These are phyloP conservation scores for Dysmachus trigonus DNA, from an alignment of 2,888 invertebrate species.

Conservation along the genomic window DNA sequence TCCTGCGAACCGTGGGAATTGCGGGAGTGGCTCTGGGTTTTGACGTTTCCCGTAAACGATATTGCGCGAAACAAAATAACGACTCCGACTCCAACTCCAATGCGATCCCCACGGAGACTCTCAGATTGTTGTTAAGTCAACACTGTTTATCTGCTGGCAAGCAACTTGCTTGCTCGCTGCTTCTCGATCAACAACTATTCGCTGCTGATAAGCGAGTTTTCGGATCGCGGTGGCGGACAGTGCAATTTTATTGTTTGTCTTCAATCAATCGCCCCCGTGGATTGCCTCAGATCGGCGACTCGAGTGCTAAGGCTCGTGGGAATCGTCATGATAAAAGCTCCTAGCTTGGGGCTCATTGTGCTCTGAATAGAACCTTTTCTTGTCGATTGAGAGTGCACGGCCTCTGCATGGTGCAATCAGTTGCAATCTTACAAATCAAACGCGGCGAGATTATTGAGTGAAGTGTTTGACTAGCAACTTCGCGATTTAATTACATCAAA, in stretches of 20 bases:
- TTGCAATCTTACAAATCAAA: not conserved
- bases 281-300: not conserved
- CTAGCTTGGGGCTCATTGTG: not conserved
- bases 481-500: not conserved
- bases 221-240: not conserved
- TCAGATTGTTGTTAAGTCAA: constrained; percentile 25
- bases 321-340: not conserved
- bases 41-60: constrained; percentile 36
- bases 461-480: not conserved
- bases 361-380: not conserved
- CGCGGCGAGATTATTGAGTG: not conserved
- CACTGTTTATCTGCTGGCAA: not conserved
- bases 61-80: constrained; percentile 10
- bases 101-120: not conserved
- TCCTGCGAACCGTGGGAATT: constrained; percentile 27
- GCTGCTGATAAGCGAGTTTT: constrained; percentile 4
- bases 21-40: constrained; percentile 19
- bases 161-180: constrained; percentile 7
- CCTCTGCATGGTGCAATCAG: not conserved
- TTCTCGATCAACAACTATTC: constrained; percentile 5
- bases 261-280: not conserved
- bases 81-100: constrained; percentile 11
- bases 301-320: constrained; percentile 11
- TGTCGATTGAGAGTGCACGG: not conserved
- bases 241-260: constrained; percentile 13